These are phyloP conservation scores for Argentina silus DNA, from an alignment of 2,797 vertebrate species.

Conservation along the genomic window DNA sequence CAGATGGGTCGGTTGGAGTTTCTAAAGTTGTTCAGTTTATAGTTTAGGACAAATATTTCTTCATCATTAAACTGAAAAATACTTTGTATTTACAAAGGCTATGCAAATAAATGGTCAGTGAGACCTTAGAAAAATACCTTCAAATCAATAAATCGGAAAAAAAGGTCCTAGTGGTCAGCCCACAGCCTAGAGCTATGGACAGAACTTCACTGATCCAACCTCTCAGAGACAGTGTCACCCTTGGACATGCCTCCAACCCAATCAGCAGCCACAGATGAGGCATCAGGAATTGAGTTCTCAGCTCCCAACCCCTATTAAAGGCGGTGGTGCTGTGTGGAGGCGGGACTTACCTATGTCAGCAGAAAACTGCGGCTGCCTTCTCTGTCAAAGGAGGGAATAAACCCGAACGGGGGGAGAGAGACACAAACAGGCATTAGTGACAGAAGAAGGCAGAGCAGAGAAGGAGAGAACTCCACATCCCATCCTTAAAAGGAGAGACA, in stretches of 20 bases:
- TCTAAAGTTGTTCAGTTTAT: slow-evolving; percentile 55
- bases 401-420: slow-evolving; percentile 78
- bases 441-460: slow-evolving; percentile 62
- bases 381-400: slow-evolving; percentile 82
- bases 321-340: slow-evolving; percentile 54
- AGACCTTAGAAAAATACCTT: neutral
- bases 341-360: slow-evolving; percentile 84
- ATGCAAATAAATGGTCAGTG: slow-evolving; percentile 27
- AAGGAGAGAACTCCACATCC: slow-evolving; percentile 65
- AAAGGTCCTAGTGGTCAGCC: no score
- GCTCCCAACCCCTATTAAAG: slow-evolving; percentile 58
- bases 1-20: slow-evolving; percentile 32
- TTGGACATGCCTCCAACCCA: slow-evolving; percentile 54
- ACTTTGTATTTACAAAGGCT: neutral
- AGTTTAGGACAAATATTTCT: neutral
- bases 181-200: slow-evolving; percentile 22
- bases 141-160: no score
- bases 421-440: slow-evolving; percentile 83
- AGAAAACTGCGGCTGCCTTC: slow-evolving; percentile 74
- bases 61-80: neutral
- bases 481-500: slow-evolving; percentile 46
- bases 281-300: slow-evolving; percentile 55
- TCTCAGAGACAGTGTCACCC: slow-evolving; percentile 43
- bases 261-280: slow-evolving; percentile 50
- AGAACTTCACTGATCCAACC: slow-evolving; percentile 5